Conservation (phyloP, 1,140 invertebrate species). For the Trachymyrmex septentrionalis region DNA sequence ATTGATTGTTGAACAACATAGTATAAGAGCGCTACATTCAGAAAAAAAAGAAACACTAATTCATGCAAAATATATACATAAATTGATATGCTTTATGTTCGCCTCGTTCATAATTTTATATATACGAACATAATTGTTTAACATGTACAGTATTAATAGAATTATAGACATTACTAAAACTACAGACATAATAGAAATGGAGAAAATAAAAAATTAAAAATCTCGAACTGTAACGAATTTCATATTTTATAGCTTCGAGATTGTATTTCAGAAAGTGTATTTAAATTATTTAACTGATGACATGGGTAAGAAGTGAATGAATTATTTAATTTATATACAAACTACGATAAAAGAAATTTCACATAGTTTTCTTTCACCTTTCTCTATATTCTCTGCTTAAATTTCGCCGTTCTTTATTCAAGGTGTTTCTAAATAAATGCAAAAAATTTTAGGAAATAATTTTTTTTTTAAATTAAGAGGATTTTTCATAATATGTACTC, state of each 20-base stretch:
- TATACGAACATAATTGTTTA: neutral
- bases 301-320: neutral
- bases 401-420: neutral
- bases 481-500: too few species aligned
- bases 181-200: neutral
- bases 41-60: conserved; percentile 10
- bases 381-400: neutral
- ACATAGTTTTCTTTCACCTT: neutral
- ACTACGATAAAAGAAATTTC: neutral
- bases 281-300: conserved; percentile 9
- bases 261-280: neutral
- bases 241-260: neutral
- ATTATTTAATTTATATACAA: conserved; percentile 3
- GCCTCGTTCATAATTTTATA: neutral
- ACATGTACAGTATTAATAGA: neutral
- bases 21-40: neutral
- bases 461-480: too few species aligned
- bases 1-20: neutral
- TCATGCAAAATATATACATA: neutral
- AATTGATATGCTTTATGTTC: neutral
- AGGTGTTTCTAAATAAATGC: neutral
- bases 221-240: neutral
- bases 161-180: neutral
- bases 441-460: too few species aligned
- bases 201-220: neutral